Conservation (phyloP, 1,140 invertebrate species). For the Aphelinus atriplicis region DNA sequence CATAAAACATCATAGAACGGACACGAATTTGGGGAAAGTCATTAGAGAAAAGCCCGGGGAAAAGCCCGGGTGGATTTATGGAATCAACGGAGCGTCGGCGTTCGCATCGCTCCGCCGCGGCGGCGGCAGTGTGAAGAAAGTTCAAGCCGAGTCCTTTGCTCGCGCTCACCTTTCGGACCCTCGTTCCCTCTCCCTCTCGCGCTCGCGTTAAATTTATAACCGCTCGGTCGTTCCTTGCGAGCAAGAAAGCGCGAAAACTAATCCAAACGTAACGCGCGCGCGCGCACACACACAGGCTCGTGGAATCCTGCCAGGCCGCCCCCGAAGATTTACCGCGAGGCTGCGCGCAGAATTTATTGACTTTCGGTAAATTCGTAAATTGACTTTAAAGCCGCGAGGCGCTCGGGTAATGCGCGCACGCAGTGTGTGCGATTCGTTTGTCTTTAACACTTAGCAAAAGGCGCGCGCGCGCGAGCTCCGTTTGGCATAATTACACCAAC, state of each 20-base stretch:
- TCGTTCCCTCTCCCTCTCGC: not conserved
- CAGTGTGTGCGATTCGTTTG: conserved; percentile 28
- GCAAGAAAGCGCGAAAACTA: conserved; percentile 6
- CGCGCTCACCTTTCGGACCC: too few species aligned
- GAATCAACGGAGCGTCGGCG: too few species aligned
- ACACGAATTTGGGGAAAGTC: too few species aligned
- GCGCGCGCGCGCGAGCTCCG: not conserved
- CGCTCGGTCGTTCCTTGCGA: not conserved
- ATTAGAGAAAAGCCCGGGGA: too few species aligned
- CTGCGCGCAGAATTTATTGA: conserved; percentile 28
- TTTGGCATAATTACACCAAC: conserved; percentile 36
- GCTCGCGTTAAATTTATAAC: conserved; percentile 31
- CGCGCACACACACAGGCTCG: not conserved
- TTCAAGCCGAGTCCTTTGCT: not conserved
- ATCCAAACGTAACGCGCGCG: conserved; percentile 11
- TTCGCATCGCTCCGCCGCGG: too few species aligned
- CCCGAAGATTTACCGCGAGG: conserved; percentile 10
- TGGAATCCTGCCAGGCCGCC: not conserved
- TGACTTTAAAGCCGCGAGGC: conserved; percentile 29
- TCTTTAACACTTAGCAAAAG: conserved; percentile 38
- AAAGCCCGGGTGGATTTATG: too few species aligned
- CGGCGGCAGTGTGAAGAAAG: conserved; percentile 4
- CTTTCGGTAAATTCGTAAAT: conserved; percentile 37
- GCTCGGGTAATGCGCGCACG: not conserved
- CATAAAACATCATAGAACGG: too few species aligned